Conservation (phyloP, 2,888 invertebrate genomes). For the Nemoura dubitans region DNA sequence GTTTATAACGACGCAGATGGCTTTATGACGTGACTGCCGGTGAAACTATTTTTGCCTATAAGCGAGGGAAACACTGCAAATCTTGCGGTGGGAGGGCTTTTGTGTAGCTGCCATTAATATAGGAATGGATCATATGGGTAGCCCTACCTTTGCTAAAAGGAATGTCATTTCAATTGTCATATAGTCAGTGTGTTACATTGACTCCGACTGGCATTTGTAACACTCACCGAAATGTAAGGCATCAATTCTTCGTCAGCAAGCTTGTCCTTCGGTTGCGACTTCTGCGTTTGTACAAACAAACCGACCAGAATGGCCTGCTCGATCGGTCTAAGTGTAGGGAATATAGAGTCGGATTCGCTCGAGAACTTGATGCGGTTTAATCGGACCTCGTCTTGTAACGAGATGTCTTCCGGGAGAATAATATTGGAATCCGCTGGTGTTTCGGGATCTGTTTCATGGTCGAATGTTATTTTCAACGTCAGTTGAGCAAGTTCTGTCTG, state of each 20-base stretch:
- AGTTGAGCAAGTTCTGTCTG: constrained; percentile 84
- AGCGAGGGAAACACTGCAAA: too few relatives aligned
- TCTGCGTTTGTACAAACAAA: constrained; percentile 75
- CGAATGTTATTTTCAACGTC: constrained; percentile 68
- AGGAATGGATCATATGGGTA: too few relatives aligned
- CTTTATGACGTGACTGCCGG: too few relatives aligned
- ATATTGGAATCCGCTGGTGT: constrained; percentile 53
- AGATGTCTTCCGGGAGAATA: constrained; percentile 61
- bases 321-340: constrained; percentile 69
- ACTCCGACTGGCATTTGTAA: too few relatives aligned
- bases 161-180: too few relatives aligned
- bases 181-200: too few relatives aligned
- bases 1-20: too few relatives aligned
- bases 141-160: too few relatives aligned
- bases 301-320: constrained; percentile 84
- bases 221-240: constrained; percentile 73
- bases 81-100: too few relatives aligned
- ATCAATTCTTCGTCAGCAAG: constrained; percentile 82
- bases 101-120: too few relatives aligned
- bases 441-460: neutral
- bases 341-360: constrained; percentile 65
- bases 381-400: constrained; percentile 65
- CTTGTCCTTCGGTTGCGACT: constrained; percentile 82
- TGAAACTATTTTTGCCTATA: too few relatives aligned
- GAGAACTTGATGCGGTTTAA: constrained; percentile 80